phyloP scores from a whole-genome alignment of 2,888 invertebrate species.

The Malthinus seriepunctatus region DNA sequence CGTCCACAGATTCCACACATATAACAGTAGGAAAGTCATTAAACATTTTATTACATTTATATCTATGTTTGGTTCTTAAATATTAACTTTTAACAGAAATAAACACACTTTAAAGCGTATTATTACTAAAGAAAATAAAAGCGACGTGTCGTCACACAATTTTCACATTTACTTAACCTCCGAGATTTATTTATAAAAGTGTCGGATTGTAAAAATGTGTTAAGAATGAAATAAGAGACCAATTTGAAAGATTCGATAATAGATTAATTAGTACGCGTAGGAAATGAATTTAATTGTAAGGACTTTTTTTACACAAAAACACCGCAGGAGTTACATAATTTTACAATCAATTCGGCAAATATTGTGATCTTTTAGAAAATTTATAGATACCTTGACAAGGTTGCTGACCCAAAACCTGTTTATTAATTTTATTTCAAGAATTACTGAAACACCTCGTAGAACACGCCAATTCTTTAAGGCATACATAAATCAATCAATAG shows the following conservation, averaged over 20 bases:
- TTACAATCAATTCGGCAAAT: constrained; percentile 27
- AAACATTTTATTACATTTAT: constrained; percentile 41
- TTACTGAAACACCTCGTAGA: constrained; percentile 30
- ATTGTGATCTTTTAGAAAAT: constrained; percentile 27
- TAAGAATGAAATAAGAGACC: constrained; percentile 11
- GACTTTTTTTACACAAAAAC: constrained; percentile 24
- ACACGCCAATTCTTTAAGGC: constrained; percentile 23
- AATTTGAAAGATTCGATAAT: constrained; percentile 10
- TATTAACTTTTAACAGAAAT: constrained; percentile 37
- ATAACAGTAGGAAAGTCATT: constrained; percentile 38
- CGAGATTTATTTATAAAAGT: neutral
- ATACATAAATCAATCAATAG: constrained; percentile 29
- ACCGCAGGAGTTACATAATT: constrained; percentile 25
- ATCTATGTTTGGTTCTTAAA: constrained; percentile 39
- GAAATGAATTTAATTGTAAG: constrained; percentile 21
- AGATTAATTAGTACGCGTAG: constrained; percentile 21
- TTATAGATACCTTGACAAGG: constrained; percentile 30
- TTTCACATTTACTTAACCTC: no score
- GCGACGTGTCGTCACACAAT: no score
- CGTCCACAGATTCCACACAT: constrained; percentile 32
- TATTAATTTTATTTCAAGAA: constrained; percentile 31
- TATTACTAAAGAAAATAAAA: no score
- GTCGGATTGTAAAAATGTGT: neutral
- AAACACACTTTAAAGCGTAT: constrained; percentile 18
- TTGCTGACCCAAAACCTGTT: constrained; percentile 30